Conservation (phyloP, 2,113 vertebrate species). For the Tragelaphus scriptus region DNA sequence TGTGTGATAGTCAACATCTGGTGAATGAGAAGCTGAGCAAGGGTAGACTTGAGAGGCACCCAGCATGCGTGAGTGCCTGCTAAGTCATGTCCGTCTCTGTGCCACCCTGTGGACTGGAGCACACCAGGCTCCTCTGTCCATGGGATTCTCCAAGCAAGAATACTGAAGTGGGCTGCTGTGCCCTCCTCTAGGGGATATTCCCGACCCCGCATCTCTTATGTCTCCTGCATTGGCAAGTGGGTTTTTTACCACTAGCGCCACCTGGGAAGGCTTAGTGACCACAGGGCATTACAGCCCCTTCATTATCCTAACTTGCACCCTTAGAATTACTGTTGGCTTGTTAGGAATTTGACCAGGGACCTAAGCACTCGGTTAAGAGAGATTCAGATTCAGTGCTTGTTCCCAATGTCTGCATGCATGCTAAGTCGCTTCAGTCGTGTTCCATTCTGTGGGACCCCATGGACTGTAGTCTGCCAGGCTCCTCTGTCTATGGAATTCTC, state of each 20-base stretch:
- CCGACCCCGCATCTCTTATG: background rate
- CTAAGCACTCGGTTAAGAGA: background rate
- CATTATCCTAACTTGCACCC: background rate
- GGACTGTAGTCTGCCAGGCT: background rate
- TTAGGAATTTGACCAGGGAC: background rate
- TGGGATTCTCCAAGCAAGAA: background rate
- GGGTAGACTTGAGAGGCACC: background rate
- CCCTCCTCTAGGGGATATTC: background rate
- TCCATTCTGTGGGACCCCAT: background rate
- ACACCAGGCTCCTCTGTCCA: background rate
- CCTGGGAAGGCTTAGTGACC: background rate
- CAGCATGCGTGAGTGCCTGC: background rate
- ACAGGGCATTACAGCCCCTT: background rate
- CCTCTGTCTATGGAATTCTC: background rate
- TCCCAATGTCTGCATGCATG: background rate
- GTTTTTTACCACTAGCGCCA: background rate
- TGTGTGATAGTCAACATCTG: background rate
- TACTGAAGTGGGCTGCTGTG: background rate
- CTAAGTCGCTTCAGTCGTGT: background rate
- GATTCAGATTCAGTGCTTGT: background rate
- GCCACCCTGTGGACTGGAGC: background rate
- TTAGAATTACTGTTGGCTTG: background rate
- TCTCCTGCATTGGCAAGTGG: background rate
- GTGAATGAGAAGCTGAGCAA: background rate
- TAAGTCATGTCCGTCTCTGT: background rate